Percentiles rank a stretch among this genome's conserved stretches.
Conservation (phyloP, 2,888 invertebrate genomes). For the Lobophora halterata region DNA sequence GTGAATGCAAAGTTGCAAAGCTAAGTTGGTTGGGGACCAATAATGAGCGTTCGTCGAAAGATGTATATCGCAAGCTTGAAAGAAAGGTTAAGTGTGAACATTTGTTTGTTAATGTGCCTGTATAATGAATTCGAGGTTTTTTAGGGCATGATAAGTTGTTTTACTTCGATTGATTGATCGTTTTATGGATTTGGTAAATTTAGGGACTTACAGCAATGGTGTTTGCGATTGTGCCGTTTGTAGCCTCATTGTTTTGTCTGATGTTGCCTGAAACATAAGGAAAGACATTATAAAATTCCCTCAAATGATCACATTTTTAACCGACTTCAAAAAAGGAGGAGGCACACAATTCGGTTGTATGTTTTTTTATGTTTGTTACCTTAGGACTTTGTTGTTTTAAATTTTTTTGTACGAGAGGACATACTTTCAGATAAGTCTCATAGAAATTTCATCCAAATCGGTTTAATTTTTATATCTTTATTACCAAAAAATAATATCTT, state of each 20-base stretch:
- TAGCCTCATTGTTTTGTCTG: constrained; percentile 40
- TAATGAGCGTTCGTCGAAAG: constrained; percentile 73
- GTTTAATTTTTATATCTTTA: too few relatives aligned
- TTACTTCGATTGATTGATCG: constrained; percentile 35
- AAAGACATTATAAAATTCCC: constrained; percentile 40
- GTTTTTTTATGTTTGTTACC: too few relatives aligned
- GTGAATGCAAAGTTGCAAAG: constrained; percentile 12
- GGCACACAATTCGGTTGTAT: too few relatives aligned
- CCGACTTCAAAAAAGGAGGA: neutral
- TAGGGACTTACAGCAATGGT: constrained; percentile 30
- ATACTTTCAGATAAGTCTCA: too few relatives aligned
- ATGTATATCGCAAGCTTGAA: constrained; percentile 69
- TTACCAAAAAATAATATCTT: too few relatives aligned
- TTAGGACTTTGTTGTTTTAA: too few relatives aligned
- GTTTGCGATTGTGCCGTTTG: constrained; percentile 44
- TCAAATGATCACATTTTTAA: constrained; percentile 20
- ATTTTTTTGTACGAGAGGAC: too few relatives aligned
- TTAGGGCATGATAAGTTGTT: constrained; percentile 69
- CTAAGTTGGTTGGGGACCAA: constrained; percentile 46
- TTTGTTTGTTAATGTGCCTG: constrained; percentile 77
- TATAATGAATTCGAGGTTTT: constrained; percentile 72
- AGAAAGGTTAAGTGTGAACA: constrained; percentile 80
- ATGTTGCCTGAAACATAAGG: constrained; percentile 55
- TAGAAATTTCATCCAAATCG: too few relatives aligned
- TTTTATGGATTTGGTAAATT: constrained; percentile 14